These are phyloP conservation scores for Sarcophaga subvicina DNA, from an alignment of 2,888 invertebrate genomes.

Conservation along the genomic window DNA sequence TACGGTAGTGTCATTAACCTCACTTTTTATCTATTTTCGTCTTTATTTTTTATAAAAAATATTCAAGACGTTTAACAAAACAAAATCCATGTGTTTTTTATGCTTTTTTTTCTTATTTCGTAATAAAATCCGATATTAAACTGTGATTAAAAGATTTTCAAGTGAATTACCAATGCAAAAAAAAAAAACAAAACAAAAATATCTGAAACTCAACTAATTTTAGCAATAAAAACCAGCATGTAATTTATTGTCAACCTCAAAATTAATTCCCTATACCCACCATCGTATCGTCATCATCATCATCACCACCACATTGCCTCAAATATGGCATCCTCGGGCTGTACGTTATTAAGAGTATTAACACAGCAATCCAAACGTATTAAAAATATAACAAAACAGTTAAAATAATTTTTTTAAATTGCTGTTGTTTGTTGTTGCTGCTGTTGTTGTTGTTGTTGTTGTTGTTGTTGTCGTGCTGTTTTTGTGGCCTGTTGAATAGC, in stretches of 20 bases:
- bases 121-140: constrained; percentile 1
- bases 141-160: constrained; percentile 54
- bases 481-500: background rate
- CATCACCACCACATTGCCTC: background rate
- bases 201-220: background rate
- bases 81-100: background rate
- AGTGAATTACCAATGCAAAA: constrained; percentile 38
- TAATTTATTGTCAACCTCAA: constrained; percentile 48
- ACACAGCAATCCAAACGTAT: background rate
- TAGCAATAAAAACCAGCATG: constrained; percentile 39
- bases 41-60: background rate
- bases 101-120: background rate
- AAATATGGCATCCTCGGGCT: background rate
- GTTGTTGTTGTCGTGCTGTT: background rate
- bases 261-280: background rate
- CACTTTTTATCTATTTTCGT: background rate
- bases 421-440: background rate
- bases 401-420: background rate
- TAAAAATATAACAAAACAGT: background rate
- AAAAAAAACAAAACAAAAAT: constrained; percentile 7
- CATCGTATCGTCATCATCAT: too few relatives aligned
- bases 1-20: background rate
- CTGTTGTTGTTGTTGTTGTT: background rate
- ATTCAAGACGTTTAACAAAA: constrained; percentile 18
- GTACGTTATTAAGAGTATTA: too few relatives aligned